Conservation (phyloP, 2,888 invertebrate genomes). For the Rhamnusium bicolor region DNA sequence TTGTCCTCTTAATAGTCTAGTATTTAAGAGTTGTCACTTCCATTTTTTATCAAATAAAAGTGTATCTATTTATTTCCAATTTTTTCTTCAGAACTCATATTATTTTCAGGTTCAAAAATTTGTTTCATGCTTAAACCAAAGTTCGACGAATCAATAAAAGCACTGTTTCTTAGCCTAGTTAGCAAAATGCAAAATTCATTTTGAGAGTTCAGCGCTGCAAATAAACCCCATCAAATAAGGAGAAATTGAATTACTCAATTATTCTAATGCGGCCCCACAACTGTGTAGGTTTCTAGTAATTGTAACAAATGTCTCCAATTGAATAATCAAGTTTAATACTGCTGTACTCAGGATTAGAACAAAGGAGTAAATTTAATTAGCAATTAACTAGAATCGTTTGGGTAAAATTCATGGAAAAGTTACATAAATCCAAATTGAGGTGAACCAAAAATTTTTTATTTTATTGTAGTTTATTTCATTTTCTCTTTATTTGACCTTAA, state of each 20-base stretch:
- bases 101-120: too few relatives aligned
- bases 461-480: too few relatives aligned
- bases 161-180: neutral
- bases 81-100: too few relatives aligned
- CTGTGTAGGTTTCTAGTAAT: neutral
- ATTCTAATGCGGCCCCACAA: slow-evolving; percentile 2
- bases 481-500: too few relatives aligned
- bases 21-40: too few relatives aligned
- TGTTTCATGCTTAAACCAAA: too few relatives aligned
- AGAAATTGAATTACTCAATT: neutral
- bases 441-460: too few relatives aligned
- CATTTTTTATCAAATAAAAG: too few relatives aligned
- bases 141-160: neutral
- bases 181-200: neutral
- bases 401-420: neutral
- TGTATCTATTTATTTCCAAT: too few relatives aligned
- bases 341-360: neutral
- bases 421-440: too few relatives aligned
- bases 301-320: slow-evolving; percentile 6
- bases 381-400: neutral
- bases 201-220: neutral
- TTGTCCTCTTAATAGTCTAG: too few relatives aligned
- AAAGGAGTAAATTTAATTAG: slow-evolving; percentile 10
- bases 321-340: neutral
- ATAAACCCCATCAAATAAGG: neutral